Base-by-base conservation (phyloP, 2,797 vertebrate genomes). In the Graptemys geographica region DNA sequence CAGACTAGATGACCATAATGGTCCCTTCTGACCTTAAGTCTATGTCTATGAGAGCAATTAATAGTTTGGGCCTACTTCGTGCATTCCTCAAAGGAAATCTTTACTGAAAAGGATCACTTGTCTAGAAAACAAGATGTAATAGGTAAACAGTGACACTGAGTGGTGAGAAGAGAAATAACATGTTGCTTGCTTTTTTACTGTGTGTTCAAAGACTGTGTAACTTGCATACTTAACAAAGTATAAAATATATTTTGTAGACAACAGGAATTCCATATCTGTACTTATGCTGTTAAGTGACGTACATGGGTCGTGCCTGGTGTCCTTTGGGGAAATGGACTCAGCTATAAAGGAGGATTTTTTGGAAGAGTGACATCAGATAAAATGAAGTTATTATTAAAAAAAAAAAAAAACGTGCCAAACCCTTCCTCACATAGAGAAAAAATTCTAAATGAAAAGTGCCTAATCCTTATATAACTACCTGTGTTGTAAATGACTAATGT, bases 131-230 rank as follows among this genome's bases (percentile, higher is more conserved):
- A 53, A 28, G 52, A 6, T 91, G n/a, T 41, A n/a, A 88, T 92
- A 89, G 96, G 89, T 95, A 87, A 98, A 96, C 87, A 97, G 96
- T 96, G 97, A 97, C 97, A 96, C 96, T 28, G 79, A 93, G 96
- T 94, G 97, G 97, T 83, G 78, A 74, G 47, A 41, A 90, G 62
- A n/a, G 86, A 96, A 94, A 83, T 91, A 87, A 72, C 96, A 96
- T 56, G 59, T 91, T 62, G 5, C 41, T 72, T 72, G 19, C 65
- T 6, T 65, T 49, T 1, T 19, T 41, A 27, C 53, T n/a, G n/a
- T 13, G 57, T 76, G 6, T 5, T 31, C 87, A 9, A 85, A 62
- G 11, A 6, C 69, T 2, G 1, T 16, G 1, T 2, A 69, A 0
- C 9, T 33, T n/a, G 84, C 44, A 37, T 49, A 49, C 6, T 87